Evolutionary conservation across 2,888 invertebrate species (phyloP).

Genomic region (Tyria jacobaeae): DNA sequence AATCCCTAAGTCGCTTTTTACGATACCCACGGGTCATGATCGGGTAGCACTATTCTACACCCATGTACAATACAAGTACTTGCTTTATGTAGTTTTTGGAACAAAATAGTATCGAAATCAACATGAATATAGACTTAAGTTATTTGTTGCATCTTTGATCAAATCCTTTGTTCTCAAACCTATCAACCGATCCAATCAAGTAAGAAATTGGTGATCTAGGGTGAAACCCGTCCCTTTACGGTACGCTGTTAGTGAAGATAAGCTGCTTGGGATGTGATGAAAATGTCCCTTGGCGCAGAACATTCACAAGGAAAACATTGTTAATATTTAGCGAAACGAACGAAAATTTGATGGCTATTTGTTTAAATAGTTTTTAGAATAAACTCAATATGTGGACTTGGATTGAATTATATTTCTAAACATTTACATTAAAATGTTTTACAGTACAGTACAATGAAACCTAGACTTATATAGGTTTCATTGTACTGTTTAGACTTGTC

Average conservation of each 20-base stretch:
- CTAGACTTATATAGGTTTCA: too few species aligned
- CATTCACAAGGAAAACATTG: constrained; percentile 58
- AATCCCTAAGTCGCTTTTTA: too few species aligned
- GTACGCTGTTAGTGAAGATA: constrained; percentile 72
- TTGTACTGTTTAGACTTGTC: too few species aligned
- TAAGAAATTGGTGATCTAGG: constrained; percentile 83
- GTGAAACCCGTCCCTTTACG: constrained; percentile 62
- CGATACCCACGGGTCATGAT: too few species aligned
- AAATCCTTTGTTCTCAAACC: constrained; percentile 78
- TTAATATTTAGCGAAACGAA: constrained; percentile 43
- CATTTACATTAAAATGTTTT: too few species aligned
- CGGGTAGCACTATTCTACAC: too few species aligned
- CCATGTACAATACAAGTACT: too few species aligned
- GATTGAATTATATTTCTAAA: too few species aligned
- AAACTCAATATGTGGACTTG: neutral
- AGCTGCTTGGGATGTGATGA: constrained; percentile 72
- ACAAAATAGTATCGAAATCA: too few species aligned
- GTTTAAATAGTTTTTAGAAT: constrained; percentile 15
- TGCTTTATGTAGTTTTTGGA: too few species aligned
- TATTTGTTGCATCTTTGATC: constrained; percentile 58
- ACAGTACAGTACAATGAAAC: too few species aligned
- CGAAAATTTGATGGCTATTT: constrained; percentile 20
- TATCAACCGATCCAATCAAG: constrained; percentile 82
- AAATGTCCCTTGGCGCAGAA: constrained; percentile 68
- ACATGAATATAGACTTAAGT: neutral